Conservation (phyloP, 2,888 invertebrate species). For the Caenorhabditis plicata region DNA sequence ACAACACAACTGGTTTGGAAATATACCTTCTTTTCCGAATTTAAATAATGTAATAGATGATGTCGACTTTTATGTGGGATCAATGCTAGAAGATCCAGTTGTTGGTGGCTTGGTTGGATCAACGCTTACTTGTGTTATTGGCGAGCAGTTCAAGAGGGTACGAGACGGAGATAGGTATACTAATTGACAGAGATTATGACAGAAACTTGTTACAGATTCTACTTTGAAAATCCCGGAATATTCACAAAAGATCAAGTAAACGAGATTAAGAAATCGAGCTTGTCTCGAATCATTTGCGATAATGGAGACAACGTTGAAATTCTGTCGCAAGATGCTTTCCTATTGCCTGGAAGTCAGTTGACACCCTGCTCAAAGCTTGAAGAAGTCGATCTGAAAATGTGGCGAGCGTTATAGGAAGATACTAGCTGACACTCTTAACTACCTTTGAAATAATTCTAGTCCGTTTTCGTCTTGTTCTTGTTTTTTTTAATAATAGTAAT, state of each 20-base stretch:
- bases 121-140: slow-evolving; percentile 68
- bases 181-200: not conserved
- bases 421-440: slow-evolving; percentile 1
- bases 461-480: no score
- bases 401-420: slow-evolving; percentile 51
- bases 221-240: slow-evolving; percentile 68
- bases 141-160: slow-evolving; percentile 68
- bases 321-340: slow-evolving; percentile 49
- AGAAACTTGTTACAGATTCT: slow-evolving; percentile 65
- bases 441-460: slow-evolving; percentile 21
- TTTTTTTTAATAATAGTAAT: no score
- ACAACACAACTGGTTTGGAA: slow-evolving; percentile 51
- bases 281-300: slow-evolving; percentile 84
- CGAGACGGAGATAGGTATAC: slow-evolving; percentile 69
- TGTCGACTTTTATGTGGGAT: slow-evolving; percentile 70
- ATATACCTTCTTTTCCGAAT: not conserved
- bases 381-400: slow-evolving; percentile 56
- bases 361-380: slow-evolving; percentile 57
- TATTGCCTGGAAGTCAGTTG: slow-evolving; percentile 44
- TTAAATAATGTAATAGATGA: slow-evolving; percentile 66
- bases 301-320: slow-evolving; percentile 70
- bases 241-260: slow-evolving; percentile 73
- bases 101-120: slow-evolving; percentile 69
- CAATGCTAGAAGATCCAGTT: slow-evolving; percentile 68
- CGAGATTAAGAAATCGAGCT: slow-evolving; percentile 81